These are phyloP conservation scores for Drosophila navojoa DNA, from an alignment of 1,140 invertebrate genomes.

Conservation along the genomic window DNA sequence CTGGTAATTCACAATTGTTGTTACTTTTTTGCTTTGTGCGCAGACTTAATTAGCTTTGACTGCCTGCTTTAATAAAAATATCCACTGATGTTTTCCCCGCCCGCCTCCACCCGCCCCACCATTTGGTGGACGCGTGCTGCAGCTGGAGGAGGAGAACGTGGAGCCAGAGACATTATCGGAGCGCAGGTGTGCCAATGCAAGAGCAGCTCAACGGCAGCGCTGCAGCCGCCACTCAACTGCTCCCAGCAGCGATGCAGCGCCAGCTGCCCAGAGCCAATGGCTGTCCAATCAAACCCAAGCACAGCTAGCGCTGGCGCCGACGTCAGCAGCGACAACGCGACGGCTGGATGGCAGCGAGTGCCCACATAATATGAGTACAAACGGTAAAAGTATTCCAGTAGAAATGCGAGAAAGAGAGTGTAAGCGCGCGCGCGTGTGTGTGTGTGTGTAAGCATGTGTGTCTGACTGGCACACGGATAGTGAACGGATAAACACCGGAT, in stretches of 20 bases:
- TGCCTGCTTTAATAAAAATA: slow-evolving; percentile 49
- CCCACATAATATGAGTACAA: not conserved
- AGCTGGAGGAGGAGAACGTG: not conserved
- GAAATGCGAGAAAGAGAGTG: slow-evolving; percentile 36
- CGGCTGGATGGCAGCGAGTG: not conserved
- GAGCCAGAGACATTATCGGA: not conserved
- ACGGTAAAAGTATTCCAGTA: slow-evolving; percentile 16
- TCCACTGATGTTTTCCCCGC: not conserved
- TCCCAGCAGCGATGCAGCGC: slow-evolving; percentile 11
- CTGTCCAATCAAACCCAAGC: slow-evolving; percentile 51
- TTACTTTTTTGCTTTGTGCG: slow-evolving; percentile 44
- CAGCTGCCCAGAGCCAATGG: slow-evolving; percentile 23
- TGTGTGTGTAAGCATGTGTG: slow-evolving; percentile 20
- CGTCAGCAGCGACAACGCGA: not conserved
- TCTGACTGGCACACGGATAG: slow-evolving; percentile 35
- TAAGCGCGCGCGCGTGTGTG: slow-evolving; percentile 12
- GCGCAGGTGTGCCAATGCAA: slow-evolving; percentile 50
- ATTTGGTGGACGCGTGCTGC: slow-evolving; percentile 25
- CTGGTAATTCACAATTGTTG: slow-evolving; percentile 35
- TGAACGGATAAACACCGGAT: slow-evolving; percentile 51
- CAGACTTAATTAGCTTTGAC: slow-evolving; percentile 77
- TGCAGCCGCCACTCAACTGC: slow-evolving; percentile 5
- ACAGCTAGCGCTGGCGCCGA: slow-evolving; percentile 9
- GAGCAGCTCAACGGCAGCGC: slow-evolving; percentile 23
- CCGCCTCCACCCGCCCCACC: not conserved